A percentile compares a stretch with the other conserved stretches of the same genome.
Evolutionary conservation across 2,888 invertebrate genomes (phyloP).

Genomic region (Hydrotaea diabolus): DNA sequence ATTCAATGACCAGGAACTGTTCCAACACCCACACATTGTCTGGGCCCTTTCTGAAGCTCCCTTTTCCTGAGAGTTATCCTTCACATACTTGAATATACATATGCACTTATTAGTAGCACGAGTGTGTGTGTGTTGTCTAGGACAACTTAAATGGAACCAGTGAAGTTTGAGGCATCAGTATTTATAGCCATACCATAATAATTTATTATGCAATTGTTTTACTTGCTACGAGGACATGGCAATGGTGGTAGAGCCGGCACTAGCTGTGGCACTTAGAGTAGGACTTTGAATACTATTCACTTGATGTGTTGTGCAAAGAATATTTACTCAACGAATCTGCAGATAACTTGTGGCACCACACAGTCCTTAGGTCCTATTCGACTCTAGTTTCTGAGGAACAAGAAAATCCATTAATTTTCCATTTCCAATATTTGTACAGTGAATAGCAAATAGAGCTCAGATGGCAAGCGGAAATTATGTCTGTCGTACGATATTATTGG

Average conservation of each 20-base stretch:
- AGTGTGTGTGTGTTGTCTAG: neutral
- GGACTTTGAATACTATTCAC: too few species aligned
- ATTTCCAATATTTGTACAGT: conserved; percentile 47
- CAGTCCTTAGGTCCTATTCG: conserved; percentile 6
- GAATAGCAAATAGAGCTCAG: conserved; percentile 10
- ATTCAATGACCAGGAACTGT: too few species aligned
- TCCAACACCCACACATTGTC: too few species aligned
- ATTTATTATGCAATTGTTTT: conserved; percentile 54
- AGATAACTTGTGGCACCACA: neutral
- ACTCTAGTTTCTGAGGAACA: conserved; percentile 24
- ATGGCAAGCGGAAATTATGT: conserved; percentile 45
- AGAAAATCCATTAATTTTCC: conserved; percentile 59
- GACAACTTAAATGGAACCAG: conserved; percentile 40
- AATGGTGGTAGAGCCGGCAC: neutral
- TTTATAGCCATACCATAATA: conserved; percentile 51
- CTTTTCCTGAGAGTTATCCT: too few species aligned
- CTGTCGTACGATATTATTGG: conserved; percentile 48
- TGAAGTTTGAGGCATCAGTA: conserved; percentile 32
- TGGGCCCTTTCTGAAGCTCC: too few species aligned
- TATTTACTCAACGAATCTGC: neutral
- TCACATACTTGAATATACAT: too few species aligned
- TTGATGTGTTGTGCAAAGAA: neutral
- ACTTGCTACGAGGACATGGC: conserved; percentile 27
- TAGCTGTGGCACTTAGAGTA: too few species aligned
- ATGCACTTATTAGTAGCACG: neutral